Evolutionary conservation across 1,140 invertebrate species (phyloP).

Genomic region (Tetragonula clypearis): DNA sequence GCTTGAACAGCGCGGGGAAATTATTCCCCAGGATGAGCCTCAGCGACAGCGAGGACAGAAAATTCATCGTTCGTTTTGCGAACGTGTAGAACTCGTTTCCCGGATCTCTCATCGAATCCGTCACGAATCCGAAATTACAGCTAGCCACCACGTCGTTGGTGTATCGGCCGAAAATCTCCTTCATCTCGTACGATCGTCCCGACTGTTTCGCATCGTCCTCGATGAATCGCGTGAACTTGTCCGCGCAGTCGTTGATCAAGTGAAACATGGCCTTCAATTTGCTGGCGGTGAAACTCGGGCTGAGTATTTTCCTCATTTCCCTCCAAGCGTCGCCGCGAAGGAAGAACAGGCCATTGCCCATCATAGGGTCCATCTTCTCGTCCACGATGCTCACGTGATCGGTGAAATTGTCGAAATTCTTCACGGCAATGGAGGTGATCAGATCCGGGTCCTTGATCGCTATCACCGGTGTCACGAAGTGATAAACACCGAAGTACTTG

Average conservation of each 20-base stretch:
- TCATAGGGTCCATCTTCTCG: no score
- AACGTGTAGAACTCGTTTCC: constrained; percentile 83
- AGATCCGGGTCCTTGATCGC: no score
- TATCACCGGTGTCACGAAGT: no score
- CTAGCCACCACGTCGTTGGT: constrained; percentile 84
- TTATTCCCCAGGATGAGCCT: constrained; percentile 22
- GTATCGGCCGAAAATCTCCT: constrained; percentile 74
- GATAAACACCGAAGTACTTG: no score
- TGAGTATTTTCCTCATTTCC: constrained; percentile 65
- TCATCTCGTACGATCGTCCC: constrained; percentile 24
- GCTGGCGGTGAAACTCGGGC: constrained; percentile 73
- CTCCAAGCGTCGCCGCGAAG: constrained; percentile 73
- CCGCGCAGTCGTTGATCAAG: constrained; percentile 60
- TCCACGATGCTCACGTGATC: no score
- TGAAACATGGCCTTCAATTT: constrained; percentile 72
- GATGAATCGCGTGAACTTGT: constrained; percentile 63
- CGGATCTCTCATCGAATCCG: constrained; percentile 76
- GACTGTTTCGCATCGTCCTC: not conserved
- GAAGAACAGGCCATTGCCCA: constrained; percentile 56
- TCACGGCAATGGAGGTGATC: no score
- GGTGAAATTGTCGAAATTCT: no score
- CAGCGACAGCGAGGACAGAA: not conserved
- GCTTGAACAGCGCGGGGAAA: not conserved
- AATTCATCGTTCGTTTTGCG: constrained; percentile 65
- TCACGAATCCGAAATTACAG: constrained; percentile 54